Conservation (phyloP, 2,113 vertebrate genomes). For the Rhea pennata region DNA sequence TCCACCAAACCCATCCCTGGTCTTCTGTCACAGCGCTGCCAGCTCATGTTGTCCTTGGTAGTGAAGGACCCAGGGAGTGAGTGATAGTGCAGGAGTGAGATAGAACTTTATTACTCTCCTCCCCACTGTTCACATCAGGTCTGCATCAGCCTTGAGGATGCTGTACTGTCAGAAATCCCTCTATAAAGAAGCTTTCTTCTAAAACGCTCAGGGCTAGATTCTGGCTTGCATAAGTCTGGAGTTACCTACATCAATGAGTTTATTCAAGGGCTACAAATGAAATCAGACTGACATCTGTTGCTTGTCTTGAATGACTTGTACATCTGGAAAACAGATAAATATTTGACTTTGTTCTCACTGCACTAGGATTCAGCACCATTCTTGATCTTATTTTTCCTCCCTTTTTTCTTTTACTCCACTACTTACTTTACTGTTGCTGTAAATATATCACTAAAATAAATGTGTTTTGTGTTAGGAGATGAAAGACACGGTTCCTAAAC, state of each 20-base stretch:
- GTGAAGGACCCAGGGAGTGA: background rate
- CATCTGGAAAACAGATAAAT: background rate
- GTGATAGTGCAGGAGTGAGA: background rate
- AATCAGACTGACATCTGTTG: background rate
- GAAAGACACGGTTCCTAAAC: background rate
- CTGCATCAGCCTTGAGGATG: background rate
- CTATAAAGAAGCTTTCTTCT: background rate
- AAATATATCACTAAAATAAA: background rate
- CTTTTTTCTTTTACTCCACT: background rate
- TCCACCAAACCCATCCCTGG: accelerated
- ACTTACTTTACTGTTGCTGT: background rate
- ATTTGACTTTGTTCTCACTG: background rate
- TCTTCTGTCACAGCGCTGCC: background rate
- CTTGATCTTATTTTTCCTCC: background rate
- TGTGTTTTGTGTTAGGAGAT: background rate
- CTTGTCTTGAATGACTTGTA: background rate
- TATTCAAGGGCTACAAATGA: background rate
- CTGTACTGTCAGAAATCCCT: background rate
- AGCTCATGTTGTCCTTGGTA: accelerated
- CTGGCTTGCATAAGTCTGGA: background rate
- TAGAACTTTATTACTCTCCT: background rate
- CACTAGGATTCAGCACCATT: background rate
- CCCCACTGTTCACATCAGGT: background rate
- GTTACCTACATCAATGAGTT: background rate
- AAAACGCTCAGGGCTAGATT: background rate